Base-by-base conservation (phyloP, 2,888 invertebrate species). In the Thera obeliscata region DNA sequence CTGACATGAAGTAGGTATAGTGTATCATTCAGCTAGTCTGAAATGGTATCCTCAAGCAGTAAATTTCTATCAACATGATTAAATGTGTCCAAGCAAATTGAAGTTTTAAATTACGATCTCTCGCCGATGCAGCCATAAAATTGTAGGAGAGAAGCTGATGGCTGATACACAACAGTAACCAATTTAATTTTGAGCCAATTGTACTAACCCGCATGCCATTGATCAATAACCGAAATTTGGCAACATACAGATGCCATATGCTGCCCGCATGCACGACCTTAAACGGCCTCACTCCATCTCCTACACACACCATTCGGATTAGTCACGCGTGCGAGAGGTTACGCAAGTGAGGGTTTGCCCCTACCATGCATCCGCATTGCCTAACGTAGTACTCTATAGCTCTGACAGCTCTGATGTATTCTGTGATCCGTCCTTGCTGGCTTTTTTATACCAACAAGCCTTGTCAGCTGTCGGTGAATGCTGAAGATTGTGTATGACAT, bases 301-400 rank as follows among this genome's bases (percentile, higher is more conserved):
- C 79, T 82, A 83, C 83, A 77, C 83, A 78, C 77, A 74, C 79
- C 79, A 73, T 78, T 76, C 71, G 74, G 74, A 80, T 87, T 86
- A 87, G 84, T 88, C 87, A 87, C 79, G 79, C 80, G 71, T 75
- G 79, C 80, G 71, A 74, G 76, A 73, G 76, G 79, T 84, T 83
- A 80, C 80, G 81, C 82, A 83, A 85, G 79, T 77, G 77, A 77
- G 81, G 85, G 84, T 78, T 83, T 81, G 84, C 85, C 86, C 82
- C 83, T 79, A 75, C 78, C 76, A 76, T 74, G 79, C 76, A 77
- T 79, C 82, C 78, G 80, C 72, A 69, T 86, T 83, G 82, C 79
- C 74, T 78, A 81, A 85, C 68, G 64, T 67, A 63, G 55, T 55
- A 56, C 52, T 63, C 56, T 35, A 35, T 54, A 61, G 48, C 11